Evolutionary conservation across 1,140 invertebrate genomes (phyloP), one percentile per base, ranked within the genome.

Genomic region (Carcinoscorpius rotundicauda): DNA sequence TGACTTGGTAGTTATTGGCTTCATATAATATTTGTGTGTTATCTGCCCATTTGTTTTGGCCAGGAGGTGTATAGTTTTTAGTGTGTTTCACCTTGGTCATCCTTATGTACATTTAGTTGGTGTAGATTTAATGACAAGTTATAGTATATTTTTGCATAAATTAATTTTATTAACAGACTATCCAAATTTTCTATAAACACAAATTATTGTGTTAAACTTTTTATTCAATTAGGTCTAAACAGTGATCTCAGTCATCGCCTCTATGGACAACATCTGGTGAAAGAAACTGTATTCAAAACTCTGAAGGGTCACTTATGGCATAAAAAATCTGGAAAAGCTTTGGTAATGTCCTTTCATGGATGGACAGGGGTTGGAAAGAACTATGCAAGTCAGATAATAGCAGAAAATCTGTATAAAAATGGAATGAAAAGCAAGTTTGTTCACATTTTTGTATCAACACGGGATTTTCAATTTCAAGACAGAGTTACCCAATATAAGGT

Each of bases 361-460:
- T 84, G 83, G 75, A 84, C 88, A 10, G 90, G 90, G 51, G 85
- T 83, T 61, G 92, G 92, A 1, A 96, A 96, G 75, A 95, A 90
- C 76, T 92, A 85, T 82, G 86, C 93, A 6, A 78, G 85, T n/a
- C 82, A 82, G 63, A 84, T 93, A 73, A 87, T 98, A 69, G 87
- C 85, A 5, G 79, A 89, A 52, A 80, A 84, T 67, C 73, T 97
- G 4, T 98, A 84, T 75, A 76, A 76, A 62, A 76, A 85, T 58
- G 91, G 91, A 3, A 77, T 82, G 64, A 75, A 86, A 11, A 95
- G 91, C 75, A 77, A 83, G 70, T 91, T 82, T 83, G 89, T 92
- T 4, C 86, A 93, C 75, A 78, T 88, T 64, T 93, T 88, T 73
- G 84, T 87, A 75, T 87, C 89, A 0, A 84, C 88, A 53, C 79